phyloP scores from a whole-genome alignment of 2,888 invertebrate species.

The Nineta flava region DNA sequence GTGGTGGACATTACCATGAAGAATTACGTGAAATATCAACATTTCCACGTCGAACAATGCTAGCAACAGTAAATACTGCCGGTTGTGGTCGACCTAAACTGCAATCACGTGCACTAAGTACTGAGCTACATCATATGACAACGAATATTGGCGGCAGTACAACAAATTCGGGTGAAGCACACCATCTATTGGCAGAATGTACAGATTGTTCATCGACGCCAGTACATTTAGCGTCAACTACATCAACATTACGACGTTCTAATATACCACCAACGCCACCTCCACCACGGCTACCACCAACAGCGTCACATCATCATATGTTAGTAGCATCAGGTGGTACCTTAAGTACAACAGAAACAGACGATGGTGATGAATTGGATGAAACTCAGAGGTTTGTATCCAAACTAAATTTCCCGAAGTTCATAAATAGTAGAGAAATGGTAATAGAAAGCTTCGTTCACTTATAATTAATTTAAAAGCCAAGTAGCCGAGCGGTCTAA shows the following conservation, averaged over 20 bases:
- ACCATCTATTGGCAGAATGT: conserved; percentile 33
- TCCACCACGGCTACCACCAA: conserved; percentile 21
- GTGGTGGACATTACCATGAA: background rate
- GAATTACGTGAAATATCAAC: background rate
- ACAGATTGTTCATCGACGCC: conserved; percentile 30
- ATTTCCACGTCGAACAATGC: conserved; percentile 22
- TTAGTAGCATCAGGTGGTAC: conserved; percentile 27
- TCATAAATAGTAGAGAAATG: too few relatives aligned
- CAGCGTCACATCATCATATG: conserved; percentile 29
- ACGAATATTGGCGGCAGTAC: background rate
- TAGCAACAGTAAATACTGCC: conserved; percentile 26
- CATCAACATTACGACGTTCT: conserved; percentile 15
- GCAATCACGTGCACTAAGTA: conserved; percentile 24
- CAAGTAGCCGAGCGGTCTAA: too few relatives aligned
- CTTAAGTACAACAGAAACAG: conserved; percentile 25
- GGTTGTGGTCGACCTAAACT: conserved; percentile 15
- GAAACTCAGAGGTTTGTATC: conserved; percentile 26
- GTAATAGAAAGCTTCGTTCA: too few relatives aligned
- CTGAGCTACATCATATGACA: conserved; percentile 25
- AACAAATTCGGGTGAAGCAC: conserved; percentile 20
- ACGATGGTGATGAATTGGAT: conserved; percentile 42
- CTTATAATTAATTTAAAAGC: too few relatives aligned
- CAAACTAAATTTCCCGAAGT: too few relatives aligned
- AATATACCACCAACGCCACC: conserved; percentile 6
- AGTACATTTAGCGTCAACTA: conserved; percentile 25